These are phyloP conservation scores for Scaptodrosophila lebanonensis DNA, from an alignment of 1,140 invertebrate genomes.

Conservation along the genomic window DNA sequence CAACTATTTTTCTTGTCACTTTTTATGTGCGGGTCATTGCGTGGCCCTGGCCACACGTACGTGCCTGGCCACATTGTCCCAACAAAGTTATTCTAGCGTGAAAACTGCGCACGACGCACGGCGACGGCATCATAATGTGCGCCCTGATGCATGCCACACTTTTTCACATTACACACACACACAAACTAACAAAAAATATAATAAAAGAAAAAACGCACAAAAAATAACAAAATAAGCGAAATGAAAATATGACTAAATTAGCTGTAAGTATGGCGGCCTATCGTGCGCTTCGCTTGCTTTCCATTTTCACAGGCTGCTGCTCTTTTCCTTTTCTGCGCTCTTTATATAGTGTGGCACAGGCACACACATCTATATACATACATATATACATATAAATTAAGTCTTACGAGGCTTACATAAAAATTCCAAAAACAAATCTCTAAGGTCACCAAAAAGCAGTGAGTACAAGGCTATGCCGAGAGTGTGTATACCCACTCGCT, in stretches of 20 bases:
- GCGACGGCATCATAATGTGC: slow-evolving; percentile 46
- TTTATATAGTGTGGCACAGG: background rate
- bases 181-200: background rate
- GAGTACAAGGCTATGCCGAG: no score
- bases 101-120: slow-evolving; percentile 40
- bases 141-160: slow-evolving; percentile 46
- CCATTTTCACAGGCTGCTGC: no score
- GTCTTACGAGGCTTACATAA: slow-evolving; percentile 26
- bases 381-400: slow-evolving; percentile 53
- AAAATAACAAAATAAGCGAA: slow-evolving; percentile 24
- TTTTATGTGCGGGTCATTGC: no score
- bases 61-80: slow-evolving; percentile 7
- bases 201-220: slow-evolving; percentile 9
- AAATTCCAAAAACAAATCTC: slow-evolving; percentile 37
- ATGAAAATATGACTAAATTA: slow-evolving; percentile 58
- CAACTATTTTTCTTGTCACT: slow-evolving; percentile 33
- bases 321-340: no score
- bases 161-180: slow-evolving; percentile 3
- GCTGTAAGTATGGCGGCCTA: slow-evolving; percentile 10
- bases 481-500: no score
- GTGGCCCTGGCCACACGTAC: slow-evolving; percentile 1
- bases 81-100: slow-evolving; percentile 31
- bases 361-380: no score
- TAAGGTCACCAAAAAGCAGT: slow-evolving; percentile 34
- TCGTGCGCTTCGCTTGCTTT: background rate